Conservation (phyloP, 2,113 vertebrate species). For the Indicator maculatus region DNA sequence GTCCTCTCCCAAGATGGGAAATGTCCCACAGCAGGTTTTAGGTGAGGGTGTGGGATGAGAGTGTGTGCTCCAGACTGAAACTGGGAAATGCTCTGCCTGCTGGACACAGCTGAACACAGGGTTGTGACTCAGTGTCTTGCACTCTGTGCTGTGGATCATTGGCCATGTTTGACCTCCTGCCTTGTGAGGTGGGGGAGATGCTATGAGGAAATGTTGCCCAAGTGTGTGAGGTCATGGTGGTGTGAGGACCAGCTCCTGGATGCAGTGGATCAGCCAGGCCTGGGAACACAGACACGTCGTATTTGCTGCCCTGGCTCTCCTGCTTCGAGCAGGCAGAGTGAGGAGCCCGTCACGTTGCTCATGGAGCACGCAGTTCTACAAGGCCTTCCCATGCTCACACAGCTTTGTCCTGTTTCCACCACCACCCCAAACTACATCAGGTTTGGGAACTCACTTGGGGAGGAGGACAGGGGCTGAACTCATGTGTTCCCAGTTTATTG, state of each 20-base stretch:
- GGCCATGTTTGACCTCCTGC: not conserved
- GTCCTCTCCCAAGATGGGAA: not conserved
- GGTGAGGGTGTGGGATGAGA: not conserved
- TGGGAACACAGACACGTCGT: accelerated
- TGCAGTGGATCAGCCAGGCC: not conserved
- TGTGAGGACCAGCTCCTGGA: not conserved
- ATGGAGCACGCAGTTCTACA: accelerated
- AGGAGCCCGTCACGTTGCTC: not conserved
- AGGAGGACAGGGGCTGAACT: not conserved
- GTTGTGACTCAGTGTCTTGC: constrained; percentile 24
- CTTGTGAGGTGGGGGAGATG: not conserved
- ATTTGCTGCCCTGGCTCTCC: not conserved
- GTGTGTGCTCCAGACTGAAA: not conserved
- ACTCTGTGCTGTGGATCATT: not conserved
- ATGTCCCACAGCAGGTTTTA: not conserved
- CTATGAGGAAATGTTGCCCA: not conserved
- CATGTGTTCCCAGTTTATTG: not conserved
- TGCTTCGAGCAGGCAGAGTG: not conserved
- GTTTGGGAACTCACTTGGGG: not conserved
- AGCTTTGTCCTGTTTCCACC: not conserved
- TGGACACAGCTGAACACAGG: not conserved
- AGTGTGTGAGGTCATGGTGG: not conserved
- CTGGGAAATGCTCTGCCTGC: not conserved
- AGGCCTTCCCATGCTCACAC: not conserved
- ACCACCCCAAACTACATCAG: not conserved